These are phyloP conservation scores for Merodon equestris DNA, from an alignment of 2,888 invertebrate genomes.

Conservation along the genomic window DNA sequence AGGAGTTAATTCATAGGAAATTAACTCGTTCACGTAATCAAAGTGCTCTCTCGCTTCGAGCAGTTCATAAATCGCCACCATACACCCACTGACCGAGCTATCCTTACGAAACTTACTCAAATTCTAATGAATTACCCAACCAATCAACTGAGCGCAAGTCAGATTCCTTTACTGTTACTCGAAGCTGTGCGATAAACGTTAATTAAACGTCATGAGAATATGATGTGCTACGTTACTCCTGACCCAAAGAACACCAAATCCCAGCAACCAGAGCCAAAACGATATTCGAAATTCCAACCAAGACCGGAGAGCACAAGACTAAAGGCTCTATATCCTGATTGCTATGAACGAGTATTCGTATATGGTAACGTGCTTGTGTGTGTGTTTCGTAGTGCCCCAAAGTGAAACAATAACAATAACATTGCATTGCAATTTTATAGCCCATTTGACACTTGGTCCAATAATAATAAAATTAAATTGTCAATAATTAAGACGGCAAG, in stretches of 20 bases:
- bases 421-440: conserved; percentile 69
- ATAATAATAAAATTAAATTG: conserved; percentile 69
- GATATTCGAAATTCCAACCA: not conserved
- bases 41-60: not conserved
- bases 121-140: conserved; percentile 67
- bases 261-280: conserved; percentile 11
- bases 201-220: conserved; percentile 68
- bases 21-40: not conserved
- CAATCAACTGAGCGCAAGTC: conserved; percentile 63
- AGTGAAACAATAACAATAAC: conserved; percentile 69
- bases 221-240: conserved; percentile 64
- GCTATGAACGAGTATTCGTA: no score
- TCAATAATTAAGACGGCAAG: conserved; percentile 68
- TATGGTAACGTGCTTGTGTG: no score
- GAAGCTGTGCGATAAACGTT: conserved; percentile 68
- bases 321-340: not conserved
- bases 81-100: not conserved
- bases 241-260: conserved; percentile 48
- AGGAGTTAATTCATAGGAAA: no score
- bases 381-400: conserved; percentile 26
- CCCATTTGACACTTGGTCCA: conserved; percentile 68
- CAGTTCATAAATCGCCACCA: not conserved
- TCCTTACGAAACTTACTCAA: conserved; percentile 46
- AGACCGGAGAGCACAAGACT: not conserved
- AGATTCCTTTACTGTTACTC: conserved; percentile 62